Percentiles rank a stretch among this genome's conserved stretches.
Conservation (phyloP, 2,797 vertebrate species). For the Smutsia temminckii region DNA sequence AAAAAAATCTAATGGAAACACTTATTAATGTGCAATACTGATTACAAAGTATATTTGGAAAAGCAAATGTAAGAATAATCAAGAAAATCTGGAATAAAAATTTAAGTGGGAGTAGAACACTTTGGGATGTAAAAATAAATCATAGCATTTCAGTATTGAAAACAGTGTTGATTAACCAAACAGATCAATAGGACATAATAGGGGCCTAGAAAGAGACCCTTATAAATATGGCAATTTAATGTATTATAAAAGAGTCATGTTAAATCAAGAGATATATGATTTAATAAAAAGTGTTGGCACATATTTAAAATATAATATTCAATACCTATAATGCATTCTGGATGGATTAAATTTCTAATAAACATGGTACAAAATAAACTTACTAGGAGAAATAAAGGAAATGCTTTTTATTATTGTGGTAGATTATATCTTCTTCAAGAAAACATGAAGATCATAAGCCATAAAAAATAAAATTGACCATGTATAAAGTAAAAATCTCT, state of each 20-base stretch:
- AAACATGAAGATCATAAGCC: neutral
- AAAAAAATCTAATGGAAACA: neutral
- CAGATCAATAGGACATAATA: neutral
- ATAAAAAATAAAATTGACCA: neutral
- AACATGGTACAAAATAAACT: neutral
- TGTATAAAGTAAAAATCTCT: neutral
- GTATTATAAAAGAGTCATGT: neutral
- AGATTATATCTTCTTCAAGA: neutral
- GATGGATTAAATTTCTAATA: neutral
- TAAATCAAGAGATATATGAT: neutral
- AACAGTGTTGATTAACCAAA: neutral
- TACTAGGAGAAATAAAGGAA: neutral
- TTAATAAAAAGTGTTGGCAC: neutral
- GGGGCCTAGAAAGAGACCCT: neutral
- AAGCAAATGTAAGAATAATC: neutral
- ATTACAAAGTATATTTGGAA: neutral
- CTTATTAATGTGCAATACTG: neutral
- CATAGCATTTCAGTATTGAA: neutral
- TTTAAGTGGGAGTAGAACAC: neutral
- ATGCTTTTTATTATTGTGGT: neutral
- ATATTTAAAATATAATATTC: neutral
- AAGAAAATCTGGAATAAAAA: conserved; percentile 3
- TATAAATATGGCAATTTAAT: conserved; percentile 6
- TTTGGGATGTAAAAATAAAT: neutral
- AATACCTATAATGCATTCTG: neutral